Percentiles rank a stretch among this genome's conserved stretches.
These are phyloP conservation scores for Synodontis membranacea DNA, from an alignment of 2,113 vertebrate species.

Conservation along the genomic window DNA sequence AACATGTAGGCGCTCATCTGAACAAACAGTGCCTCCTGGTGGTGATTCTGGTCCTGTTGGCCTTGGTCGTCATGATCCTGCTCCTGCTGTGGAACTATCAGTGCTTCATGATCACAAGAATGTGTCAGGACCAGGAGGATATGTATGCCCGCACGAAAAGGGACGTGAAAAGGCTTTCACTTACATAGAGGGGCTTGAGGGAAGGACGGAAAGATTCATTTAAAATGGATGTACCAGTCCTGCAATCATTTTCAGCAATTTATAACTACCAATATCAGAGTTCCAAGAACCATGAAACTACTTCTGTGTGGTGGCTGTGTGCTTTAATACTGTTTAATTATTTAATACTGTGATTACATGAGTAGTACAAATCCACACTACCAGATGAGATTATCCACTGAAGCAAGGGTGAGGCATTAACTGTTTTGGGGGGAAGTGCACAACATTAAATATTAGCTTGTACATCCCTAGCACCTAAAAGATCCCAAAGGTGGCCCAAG, in stretches of 20 bases:
- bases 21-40: conserved; percentile 54
- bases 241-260: not conserved
- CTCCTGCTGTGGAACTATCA: conserved; percentile 67
- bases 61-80: conserved; percentile 55
- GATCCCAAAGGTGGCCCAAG: not conserved
- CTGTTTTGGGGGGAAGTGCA: not conserved
- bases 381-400: not conserved
- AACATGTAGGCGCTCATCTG: not conserved
- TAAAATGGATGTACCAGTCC: not conserved
- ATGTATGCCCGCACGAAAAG: not conserved
- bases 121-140: conserved; percentile 53
- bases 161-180: not conserved
- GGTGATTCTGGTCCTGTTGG: conserved; percentile 52
- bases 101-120: conserved; percentile 59
- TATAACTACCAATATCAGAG: not conserved
- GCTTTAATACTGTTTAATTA: not conserved
- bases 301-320: not conserved
- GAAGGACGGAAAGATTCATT: not conserved
- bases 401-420: not conserved
- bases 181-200: not conserved
- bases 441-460: not conserved
- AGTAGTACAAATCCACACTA: not conserved
- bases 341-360: no score
- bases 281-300: not conserved
- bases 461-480: not conserved